These are phyloP conservation scores for Pectinophora gossypiella DNA, from an alignment of 1,140 invertebrate genomes.

Conservation along the genomic window DNA sequence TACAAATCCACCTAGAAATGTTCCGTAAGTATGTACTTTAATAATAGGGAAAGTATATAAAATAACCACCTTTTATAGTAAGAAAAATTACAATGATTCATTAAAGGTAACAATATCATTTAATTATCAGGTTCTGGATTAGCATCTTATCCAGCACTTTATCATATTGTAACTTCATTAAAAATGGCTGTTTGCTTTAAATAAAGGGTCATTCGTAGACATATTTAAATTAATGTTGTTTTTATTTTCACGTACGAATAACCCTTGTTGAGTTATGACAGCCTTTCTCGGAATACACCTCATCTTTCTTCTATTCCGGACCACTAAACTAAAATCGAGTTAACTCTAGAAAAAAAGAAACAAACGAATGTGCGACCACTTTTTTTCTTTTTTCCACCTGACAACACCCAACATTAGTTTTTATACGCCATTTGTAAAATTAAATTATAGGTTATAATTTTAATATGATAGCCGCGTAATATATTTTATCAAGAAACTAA, in stretches of 20 bases:
- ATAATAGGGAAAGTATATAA: no score
- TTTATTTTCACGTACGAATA: no score
- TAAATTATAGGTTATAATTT: conserved; percentile 74
- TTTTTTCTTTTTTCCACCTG: conserved; percentile 63
- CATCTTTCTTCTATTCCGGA: conserved; percentile 58
- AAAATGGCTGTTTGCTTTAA: no score
- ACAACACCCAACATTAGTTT: conserved; percentile 56
- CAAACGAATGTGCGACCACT: conserved; percentile 58
- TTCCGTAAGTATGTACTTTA: no score
- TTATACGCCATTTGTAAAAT: conserved; percentile 65
- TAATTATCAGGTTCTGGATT: no score
- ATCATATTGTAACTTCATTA: no score
- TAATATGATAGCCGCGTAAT: conserved; percentile 69
- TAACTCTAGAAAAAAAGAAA: conserved; percentile 53
- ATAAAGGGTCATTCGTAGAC: background rate
- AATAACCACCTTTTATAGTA: no score
- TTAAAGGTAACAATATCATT: no score
- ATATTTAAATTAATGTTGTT: background rate
- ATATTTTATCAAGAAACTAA: conserved; percentile 55
- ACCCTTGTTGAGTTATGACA: conserved; percentile 40
- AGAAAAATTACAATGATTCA: no score
- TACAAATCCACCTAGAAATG: no score
- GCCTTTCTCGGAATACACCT: conserved; percentile 47
- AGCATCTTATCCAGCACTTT: no score
- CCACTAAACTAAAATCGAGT: conserved; percentile 55